Percentiles rank a stretch among this genome's conserved stretches.
Conservation (phyloP, 1,140 invertebrate species). For the Drosophila mayri region DNA sequence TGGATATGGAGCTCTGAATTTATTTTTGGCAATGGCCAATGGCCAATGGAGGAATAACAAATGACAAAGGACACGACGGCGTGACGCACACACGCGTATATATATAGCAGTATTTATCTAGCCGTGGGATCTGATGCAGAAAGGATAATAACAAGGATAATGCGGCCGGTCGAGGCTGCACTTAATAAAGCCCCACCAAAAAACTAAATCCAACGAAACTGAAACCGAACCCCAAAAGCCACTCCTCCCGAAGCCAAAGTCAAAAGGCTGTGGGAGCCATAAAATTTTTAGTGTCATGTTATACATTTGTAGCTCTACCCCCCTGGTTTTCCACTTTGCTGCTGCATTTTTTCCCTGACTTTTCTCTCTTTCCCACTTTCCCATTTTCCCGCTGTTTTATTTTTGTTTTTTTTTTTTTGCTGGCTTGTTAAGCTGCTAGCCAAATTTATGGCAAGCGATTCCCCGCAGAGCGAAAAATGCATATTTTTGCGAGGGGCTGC, state of each 20-base stretch:
- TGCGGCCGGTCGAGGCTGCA: slow-evolving; percentile 21
- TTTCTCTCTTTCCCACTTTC: neutral
- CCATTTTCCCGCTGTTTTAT: neutral
- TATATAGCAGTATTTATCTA: slow-evolving; percentile 2
- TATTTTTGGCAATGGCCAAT: slow-evolving; percentile 20
- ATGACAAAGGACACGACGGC: slow-evolving; percentile 4
- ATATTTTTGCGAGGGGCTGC: slow-evolving; percentile 21
- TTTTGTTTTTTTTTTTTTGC: neutral
- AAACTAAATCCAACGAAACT: neutral
- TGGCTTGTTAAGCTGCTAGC: slow-evolving; percentile 56
- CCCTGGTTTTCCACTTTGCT: slow-evolving; percentile 5
- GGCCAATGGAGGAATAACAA: slow-evolving; percentile 3
- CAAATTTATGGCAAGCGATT: slow-evolving; percentile 55
- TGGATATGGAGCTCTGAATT: slow-evolving; percentile 1
- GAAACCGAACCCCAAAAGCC: slow-evolving; percentile 17
- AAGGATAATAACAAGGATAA: slow-evolving; percentile 19
- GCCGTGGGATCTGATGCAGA: slow-evolving; percentile 12
- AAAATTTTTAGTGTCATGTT: slow-evolving; percentile 74
- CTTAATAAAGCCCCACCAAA: slow-evolving; percentile 29
- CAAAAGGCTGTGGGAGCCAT: slow-evolving; percentile 50
- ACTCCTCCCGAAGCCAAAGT: slow-evolving; percentile 23
- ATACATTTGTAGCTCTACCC: slow-evolving; percentile 55
- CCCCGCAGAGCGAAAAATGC: slow-evolving; percentile 21
- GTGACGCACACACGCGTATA: slow-evolving; percentile 35
- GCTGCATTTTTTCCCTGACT: slow-evolving; percentile 8